Evolutionary conservation across 1,140 invertebrate species (phyloP).

Genomic region (Apis laboriosa): DNA sequence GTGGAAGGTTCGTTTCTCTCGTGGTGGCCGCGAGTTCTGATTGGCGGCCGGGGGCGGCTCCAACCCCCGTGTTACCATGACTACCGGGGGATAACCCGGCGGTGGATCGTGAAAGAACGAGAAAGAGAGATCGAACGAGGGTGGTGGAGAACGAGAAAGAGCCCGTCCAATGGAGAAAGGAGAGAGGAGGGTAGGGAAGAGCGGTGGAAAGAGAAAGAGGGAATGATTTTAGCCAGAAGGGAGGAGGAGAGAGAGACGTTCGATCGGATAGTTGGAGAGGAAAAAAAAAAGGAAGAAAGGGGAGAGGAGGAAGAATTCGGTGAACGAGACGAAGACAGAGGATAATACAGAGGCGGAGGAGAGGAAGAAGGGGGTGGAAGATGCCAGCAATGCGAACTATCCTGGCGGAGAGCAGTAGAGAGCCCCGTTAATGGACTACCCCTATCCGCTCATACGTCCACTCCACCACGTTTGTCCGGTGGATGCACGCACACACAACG

Average conservation of each 20-base stretch:
- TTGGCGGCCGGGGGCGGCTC: conserved; percentile 79
- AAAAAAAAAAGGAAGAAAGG: too few relatives aligned
- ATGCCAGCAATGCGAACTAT: conserved; percentile 67
- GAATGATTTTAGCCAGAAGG: conserved; percentile 12
- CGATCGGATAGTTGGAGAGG: too few relatives aligned
- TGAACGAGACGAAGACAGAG: conserved; percentile 25
- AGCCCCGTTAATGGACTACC: conserved; percentile 74
- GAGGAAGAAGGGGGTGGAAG: conserved; percentile 40
- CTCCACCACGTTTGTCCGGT: conserved; percentile 32
- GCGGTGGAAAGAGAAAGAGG: conserved; percentile 26
- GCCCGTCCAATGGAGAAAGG: conserved; percentile 4
- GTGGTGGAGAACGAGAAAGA: conserved; percentile 18
- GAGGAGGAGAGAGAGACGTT: background rate
- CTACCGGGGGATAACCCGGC: conserved; percentile 78
- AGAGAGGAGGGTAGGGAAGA: too few relatives aligned
- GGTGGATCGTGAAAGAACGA: conserved; percentile 60
- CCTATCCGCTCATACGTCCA: conserved; percentile 51
- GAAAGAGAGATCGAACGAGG: conserved; percentile 23
- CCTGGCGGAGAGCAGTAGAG: conserved; percentile 59
- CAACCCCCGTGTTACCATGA: conserved; percentile 81
- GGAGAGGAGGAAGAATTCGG: conserved; percentile 28
- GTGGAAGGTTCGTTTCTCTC: conserved; percentile 79
- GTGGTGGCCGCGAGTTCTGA: conserved; percentile 81
- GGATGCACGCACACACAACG: background rate
- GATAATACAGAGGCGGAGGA: conserved; percentile 18